Conservation (phyloP, 2,113 vertebrate species). For the Leptodactylus fuscus region DNA sequence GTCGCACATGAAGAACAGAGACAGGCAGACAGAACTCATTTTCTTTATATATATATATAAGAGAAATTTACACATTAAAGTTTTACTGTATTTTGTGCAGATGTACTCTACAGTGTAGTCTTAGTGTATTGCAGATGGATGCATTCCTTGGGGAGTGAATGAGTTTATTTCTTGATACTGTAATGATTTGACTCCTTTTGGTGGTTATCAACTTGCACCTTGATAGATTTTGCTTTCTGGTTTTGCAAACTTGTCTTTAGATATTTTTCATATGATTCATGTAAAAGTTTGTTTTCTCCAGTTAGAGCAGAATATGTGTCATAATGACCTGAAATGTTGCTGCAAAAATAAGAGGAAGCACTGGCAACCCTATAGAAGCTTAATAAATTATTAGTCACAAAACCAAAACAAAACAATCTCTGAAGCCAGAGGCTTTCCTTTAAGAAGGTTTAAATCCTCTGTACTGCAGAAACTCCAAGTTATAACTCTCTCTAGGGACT, state of each 20-base stretch:
- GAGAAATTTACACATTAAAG: too few relatives aligned
- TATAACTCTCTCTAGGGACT: constrained; percentile 17
- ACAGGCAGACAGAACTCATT: too few relatives aligned
- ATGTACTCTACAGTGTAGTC: neutral
- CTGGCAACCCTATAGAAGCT: constrained; percentile 47
- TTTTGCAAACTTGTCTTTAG: constrained; percentile 15
- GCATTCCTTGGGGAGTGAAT: neutral
- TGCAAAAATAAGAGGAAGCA: constrained; percentile 32
- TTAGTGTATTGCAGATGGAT: neutral
- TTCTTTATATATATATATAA: too few relatives aligned
- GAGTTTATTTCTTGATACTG: neutral
- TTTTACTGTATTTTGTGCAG: neutral
- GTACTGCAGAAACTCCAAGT: neutral
- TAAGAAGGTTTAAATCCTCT: constrained; percentile 59
- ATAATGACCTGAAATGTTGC: constrained; percentile 23
- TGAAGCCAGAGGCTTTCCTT: constrained; percentile 42
- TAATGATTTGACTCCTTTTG: neutral
- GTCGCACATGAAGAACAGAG: too few relatives aligned
- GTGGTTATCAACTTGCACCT: neutral
- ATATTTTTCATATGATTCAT: constrained; percentile 6
- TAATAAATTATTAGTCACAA: constrained; percentile 58
- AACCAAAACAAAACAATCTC: constrained; percentile 34
- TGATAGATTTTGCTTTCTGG: constrained; percentile 1
- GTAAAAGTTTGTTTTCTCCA: constrained; percentile 10
- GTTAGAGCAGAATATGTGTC: constrained; percentile 3